Percentiles rank a stretch among this genome's conserved stretches.
phyloP scores from a whole-genome alignment of 2,113 vertebrate genomes.

The Anseranas semipalmata region DNA sequence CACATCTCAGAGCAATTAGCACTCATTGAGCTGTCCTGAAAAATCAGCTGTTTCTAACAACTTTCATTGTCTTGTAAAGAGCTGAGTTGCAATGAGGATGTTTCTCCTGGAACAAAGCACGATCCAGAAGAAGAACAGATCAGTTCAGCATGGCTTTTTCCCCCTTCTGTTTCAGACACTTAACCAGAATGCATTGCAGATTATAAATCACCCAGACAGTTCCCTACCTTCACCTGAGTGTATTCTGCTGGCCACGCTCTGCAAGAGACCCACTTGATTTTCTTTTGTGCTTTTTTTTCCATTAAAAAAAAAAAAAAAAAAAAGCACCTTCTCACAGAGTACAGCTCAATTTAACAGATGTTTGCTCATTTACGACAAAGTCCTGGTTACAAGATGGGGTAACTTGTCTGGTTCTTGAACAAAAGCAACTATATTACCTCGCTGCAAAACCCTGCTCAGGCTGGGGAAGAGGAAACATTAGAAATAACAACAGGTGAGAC shows the following conservation, averaged over 20 bases:
- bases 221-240: background rate
- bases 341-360: slow-evolving; percentile 33
- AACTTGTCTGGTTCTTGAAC: slow-evolving; percentile 1
- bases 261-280: background rate
- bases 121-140: background rate
- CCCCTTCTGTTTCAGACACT: background rate
- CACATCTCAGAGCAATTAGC: background rate
- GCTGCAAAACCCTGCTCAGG: background rate
- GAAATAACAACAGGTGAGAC: slow-evolving; percentile 50
- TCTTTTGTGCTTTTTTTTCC: background rate
- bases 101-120: background rate
- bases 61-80: background rate
- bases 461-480: slow-evolving; percentile 8
- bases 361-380: slow-evolving; percentile 21
- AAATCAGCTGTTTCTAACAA: background rate
- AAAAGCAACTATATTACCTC: background rate
- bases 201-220: background rate
- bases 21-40: background rate
- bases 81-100: background rate
- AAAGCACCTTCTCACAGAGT: background rate
- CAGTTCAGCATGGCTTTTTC: background rate
- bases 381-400: slow-evolving; percentile 14
- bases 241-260: background rate
- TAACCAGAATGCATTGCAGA: background rate
- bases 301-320: background rate